Evolutionary conservation across 2,888 invertebrate species (phyloP).

Genomic region (Tenthredo mesomela): DNA sequence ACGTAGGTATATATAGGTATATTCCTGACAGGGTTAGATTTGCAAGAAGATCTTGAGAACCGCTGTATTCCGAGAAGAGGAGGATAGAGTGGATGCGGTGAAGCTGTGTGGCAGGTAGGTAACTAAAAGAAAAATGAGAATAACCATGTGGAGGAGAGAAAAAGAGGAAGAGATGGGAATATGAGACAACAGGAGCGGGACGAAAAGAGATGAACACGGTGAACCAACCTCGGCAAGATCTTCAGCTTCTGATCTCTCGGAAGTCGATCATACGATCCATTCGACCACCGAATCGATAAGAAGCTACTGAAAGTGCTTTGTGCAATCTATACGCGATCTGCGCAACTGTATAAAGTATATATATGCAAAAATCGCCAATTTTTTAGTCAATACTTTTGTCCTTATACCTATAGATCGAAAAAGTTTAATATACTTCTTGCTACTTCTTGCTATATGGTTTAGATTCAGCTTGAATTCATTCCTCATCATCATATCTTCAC

Average conservation of each 20-base stretch:
- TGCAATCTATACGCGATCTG: conserved; percentile 6
- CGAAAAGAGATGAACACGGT: not conserved
- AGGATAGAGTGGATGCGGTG: conserved; percentile 1
- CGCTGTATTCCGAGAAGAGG: conserved; percentile 48
- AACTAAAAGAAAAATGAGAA: conserved; percentile 11
- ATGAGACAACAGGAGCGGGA: not conserved
- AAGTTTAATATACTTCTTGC: not conserved
- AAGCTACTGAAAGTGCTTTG: conserved; percentile 9
- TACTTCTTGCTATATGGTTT: not conserved
- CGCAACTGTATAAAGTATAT: not conserved
- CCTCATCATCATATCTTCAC: not conserved
- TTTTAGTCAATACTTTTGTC: not conserved
- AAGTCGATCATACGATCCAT: conserved; percentile 40
- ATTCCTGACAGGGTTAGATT: not conserved
- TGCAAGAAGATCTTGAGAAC: conserved; percentile 37
- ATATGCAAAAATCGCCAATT: not conserved
- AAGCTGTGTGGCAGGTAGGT: not conserved
- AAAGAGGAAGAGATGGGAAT: not conserved
- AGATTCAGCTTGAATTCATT: not conserved
- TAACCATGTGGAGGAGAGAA: conserved; percentile 1
- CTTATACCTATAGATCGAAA: not conserved
- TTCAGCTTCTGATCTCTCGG: conserved; percentile 18
- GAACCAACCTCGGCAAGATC: conserved; percentile 23
- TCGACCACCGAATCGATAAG: not conserved
- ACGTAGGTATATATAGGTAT: not conserved